phyloP scores from a whole-genome alignment of 1,140 invertebrate species.

The Trachelipus rathkii region DNA sequence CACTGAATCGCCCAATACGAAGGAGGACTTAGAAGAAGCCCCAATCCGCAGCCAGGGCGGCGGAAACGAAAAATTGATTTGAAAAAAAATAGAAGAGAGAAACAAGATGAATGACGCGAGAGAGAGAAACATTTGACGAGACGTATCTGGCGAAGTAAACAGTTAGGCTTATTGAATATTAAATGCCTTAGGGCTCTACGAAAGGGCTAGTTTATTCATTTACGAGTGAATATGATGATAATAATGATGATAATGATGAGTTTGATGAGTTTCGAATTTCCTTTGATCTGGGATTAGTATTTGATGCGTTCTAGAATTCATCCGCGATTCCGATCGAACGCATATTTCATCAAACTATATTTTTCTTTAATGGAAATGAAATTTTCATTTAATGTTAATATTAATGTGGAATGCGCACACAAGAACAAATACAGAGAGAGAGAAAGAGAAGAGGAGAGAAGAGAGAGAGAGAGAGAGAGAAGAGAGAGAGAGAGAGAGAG shows the following conservation, averaged over 20 bases:
- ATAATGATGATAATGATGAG: no score
- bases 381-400: no score
- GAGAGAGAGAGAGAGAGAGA: no score
- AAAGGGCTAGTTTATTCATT: not conserved
- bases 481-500: no score
- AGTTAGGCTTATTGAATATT: slow-evolving; percentile 10
- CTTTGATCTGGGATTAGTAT: not conserved
- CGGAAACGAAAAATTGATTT: not conserved
- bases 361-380: no score
- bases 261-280: no score
- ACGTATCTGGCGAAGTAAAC: not conserved
- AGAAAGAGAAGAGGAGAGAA: no score
- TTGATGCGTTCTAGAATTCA: not conserved
- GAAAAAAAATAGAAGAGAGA: not conserved
- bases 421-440: no score
- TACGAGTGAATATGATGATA: not conserved
- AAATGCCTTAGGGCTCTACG: not conserved
- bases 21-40: not conserved
- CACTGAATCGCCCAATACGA: not conserved
- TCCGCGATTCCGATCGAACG: not conserved
- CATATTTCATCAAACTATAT: not conserved
- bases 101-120: not conserved
- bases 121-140: no score
- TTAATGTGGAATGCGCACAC: no score
- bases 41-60: not conserved